A percentile compares a stretch with the other conserved stretches of the same genome.
phyloP scores from a whole-genome alignment of 2,797 vertebrate species.

The Rhincodon typus region DNA sequence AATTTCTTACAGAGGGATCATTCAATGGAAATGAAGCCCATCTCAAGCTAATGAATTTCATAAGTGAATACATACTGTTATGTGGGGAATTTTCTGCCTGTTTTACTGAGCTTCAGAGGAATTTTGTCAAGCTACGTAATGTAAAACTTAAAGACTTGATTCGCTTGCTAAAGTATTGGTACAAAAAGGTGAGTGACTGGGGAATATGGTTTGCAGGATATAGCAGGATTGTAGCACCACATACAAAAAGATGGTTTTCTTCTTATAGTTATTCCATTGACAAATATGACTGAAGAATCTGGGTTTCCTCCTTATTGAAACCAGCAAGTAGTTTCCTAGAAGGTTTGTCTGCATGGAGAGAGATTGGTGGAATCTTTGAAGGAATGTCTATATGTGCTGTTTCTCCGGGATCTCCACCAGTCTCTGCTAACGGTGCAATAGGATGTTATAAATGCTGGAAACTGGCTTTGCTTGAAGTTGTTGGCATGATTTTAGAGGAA shows the following conservation, averaged over 20 bases:
- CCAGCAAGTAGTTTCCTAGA: no score
- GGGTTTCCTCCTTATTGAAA: no score
- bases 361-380: no score
- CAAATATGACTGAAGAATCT: no score
- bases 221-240: background rate
- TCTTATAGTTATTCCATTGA: background rate
- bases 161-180: conserved; percentile 49
- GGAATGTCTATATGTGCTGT: no score
- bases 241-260: background rate
- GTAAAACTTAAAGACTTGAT: conserved; percentile 50
- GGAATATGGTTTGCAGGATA: background rate
- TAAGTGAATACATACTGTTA: accelerated
- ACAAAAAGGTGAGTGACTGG: conserved; percentile 44
- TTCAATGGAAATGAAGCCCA: conserved; percentile 34
- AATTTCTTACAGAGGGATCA: background rate
- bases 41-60: conserved; percentile 20
- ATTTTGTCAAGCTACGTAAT: conserved; percentile 40
- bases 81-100: conserved; percentile 45
- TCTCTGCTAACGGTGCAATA: no score
- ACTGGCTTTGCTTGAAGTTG: no score
- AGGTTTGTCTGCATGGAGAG: no score
- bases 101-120: conserved; percentile 45
- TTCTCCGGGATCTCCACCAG: no score
- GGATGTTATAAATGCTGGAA: no score
- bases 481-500: no score